Percentiles rank a stretch among this genome's conserved stretches.
Conservation (phyloP, 2,113 vertebrate genomes). For the Prunella himalayana region DNA sequence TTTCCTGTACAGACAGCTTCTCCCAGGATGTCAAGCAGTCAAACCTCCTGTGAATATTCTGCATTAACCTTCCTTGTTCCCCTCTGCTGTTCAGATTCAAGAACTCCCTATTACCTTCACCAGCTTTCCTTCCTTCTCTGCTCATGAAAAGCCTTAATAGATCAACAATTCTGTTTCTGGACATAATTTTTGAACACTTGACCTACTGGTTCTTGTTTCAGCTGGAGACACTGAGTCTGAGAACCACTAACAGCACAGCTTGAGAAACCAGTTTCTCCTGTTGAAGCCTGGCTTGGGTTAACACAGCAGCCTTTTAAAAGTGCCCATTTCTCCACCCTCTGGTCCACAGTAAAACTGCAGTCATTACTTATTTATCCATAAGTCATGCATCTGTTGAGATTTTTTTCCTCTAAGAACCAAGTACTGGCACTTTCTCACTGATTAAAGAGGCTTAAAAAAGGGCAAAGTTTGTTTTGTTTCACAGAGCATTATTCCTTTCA, state of each 20-base stretch:
- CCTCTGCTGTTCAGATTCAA: background rate
- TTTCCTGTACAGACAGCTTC: background rate
- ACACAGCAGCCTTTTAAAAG: background rate
- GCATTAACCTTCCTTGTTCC: background rate
- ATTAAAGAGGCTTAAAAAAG: background rate
- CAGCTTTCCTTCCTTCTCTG: background rate
- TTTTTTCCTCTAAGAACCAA: background rate
- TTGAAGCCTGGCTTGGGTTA: background rate
- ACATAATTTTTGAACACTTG: background rate
- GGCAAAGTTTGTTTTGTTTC: background rate
- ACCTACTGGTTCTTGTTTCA: background rate
- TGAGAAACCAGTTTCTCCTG: background rate
- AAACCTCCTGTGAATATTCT: background rate
- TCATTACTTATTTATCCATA: background rate
- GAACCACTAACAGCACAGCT: background rate
- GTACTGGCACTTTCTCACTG: background rate
- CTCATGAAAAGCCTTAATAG: background rate
- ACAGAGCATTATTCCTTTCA: background rate
- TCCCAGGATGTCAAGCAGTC: accelerated
- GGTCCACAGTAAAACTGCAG: background rate
- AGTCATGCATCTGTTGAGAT: background rate
- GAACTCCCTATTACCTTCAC: background rate
- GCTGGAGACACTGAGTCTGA: background rate
- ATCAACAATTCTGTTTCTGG: background rate
- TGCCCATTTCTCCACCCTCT: background rate